These are phyloP conservation scores for Halcyon leucocephala DNA, from an alignment of 2,797 vertebrate genomes.

Conservation along the genomic window DNA sequence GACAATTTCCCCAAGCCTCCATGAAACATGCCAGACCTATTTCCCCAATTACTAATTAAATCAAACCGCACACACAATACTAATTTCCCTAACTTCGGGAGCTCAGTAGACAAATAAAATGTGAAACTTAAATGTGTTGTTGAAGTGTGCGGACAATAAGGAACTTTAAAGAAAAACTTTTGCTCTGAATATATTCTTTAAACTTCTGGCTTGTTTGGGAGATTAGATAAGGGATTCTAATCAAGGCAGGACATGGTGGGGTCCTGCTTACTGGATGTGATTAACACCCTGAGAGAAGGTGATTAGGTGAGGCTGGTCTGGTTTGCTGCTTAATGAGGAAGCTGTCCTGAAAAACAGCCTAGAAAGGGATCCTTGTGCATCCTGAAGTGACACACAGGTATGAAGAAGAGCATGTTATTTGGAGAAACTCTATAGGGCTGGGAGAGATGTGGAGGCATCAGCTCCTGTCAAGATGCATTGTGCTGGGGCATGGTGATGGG, in stretches of 20 bases:
- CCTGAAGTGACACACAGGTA: not conserved
- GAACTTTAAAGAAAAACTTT: constrained; percentile 61
- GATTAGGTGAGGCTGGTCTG: not conserved
- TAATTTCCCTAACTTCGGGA: constrained; percentile 85
- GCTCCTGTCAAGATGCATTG: not conserved
- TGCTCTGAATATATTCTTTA: constrained; percentile 16
- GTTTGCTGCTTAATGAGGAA: not conserved
- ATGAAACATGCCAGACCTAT: constrained; percentile 85
- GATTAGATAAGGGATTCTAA: not conserved
- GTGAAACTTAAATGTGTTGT: constrained; percentile 78
- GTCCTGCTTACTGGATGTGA: not conserved
- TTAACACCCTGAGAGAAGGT: not conserved
- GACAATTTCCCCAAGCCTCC: constrained; percentile 87
- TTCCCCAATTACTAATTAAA: constrained; percentile 89
- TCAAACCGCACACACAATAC: constrained; percentile 83
- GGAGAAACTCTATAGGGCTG: not conserved
- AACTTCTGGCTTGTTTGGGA: constrained; percentile 24
- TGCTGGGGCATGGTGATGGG: not conserved
- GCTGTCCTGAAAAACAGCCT: not conserved
- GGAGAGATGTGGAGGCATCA: not conserved
- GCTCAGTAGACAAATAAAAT: constrained; percentile 82
- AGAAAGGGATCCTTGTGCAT: not conserved
- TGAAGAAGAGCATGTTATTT: not conserved
- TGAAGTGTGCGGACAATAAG: constrained; percentile 60
- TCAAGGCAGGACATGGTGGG: not conserved